A percentile compares a stretch with the other conserved stretches of the same genome.
Evolutionary conservation across 2,797 vertebrate species (phyloP).

Genomic region (Meriones psammophilus): DNA sequence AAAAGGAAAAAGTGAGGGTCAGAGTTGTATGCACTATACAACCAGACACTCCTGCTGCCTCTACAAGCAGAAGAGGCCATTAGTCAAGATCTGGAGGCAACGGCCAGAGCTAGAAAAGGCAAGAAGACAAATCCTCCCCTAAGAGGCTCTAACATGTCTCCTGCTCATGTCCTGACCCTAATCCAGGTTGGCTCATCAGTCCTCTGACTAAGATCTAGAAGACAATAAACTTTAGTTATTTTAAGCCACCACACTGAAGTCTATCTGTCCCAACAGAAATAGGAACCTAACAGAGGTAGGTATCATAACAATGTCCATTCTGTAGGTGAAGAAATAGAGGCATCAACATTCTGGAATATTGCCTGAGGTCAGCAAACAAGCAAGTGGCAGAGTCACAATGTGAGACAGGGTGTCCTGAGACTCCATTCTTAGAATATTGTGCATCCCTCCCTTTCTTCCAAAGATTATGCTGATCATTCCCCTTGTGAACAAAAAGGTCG

Average conservation of each 20-base stretch:
- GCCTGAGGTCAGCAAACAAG: not conserved
- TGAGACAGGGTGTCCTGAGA: not conserved
- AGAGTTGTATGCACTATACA: not conserved
- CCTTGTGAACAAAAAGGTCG: slow-evolving; percentile 19
- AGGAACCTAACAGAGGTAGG: not conserved
- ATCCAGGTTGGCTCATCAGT: not conserved
- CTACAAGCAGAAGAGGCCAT: not conserved
- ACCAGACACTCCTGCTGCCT: not conserved
- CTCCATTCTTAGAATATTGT: not conserved
- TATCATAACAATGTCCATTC: not conserved
- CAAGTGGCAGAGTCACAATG: not conserved
- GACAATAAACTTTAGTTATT: slow-evolving; percentile 5
- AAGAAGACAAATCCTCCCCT: not conserved
- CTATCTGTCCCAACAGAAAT: not conserved
- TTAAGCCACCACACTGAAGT: not conserved
- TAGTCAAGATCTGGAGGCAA: not conserved
- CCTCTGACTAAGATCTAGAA: not conserved
- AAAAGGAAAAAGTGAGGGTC: not conserved
- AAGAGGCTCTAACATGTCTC: not conserved
- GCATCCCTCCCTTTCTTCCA: not conserved
- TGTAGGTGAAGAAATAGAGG: slow-evolving; percentile 16
- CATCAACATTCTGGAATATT: not conserved
- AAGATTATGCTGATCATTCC: not conserved
- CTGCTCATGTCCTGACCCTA: not conserved
- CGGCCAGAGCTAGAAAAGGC: not conserved